phyloP scores from a whole-genome alignment of 1,140 invertebrate genomes.

The Caenorhabditis elegans region WBcel235 BX284605.5:3505001-3505500 shows the following conservation, averaged over 20 bases:
- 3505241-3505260: constrained; percentile 8
- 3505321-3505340: neutral
- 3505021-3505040: neutral
- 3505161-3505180: constrained; percentile 3
- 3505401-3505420: too few relatives aligned
- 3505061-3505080: too few relatives aligned
- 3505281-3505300: neutral
- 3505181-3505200: neutral
- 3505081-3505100: too few relatives aligned
- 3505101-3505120: neutral
- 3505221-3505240: neutral
- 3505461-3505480: too few relatives aligned
- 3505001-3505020: neutral
- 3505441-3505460: too few relatives aligned
- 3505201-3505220: neutral
- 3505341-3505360: neutral
- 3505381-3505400: neutral
- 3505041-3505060: constrained; percentile 5
- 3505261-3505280: neutral
- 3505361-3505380: too few relatives aligned
- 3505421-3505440: too few relatives aligned
- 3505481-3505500: too few relatives aligned
- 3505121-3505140: constrained; percentile 11
- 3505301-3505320: neutral
- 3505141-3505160: constrained; percentile 28